phyloP scores from a whole-genome alignment of 2,797 vertebrate species.

The Eleutherodactylus coqui region DNA sequence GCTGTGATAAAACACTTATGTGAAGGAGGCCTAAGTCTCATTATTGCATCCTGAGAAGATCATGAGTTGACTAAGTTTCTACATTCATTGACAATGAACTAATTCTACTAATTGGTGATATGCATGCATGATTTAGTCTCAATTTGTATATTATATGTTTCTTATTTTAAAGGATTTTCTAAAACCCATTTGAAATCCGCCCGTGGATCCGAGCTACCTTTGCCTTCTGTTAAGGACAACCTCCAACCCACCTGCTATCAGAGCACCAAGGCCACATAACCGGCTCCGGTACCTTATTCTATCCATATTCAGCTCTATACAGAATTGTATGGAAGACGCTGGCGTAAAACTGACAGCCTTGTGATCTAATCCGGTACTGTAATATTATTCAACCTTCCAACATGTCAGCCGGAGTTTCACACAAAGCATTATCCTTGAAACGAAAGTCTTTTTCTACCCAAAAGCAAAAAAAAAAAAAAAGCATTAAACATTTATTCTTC shows the following conservation, averaged over 20 bases:
- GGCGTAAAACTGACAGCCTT: not conserved
- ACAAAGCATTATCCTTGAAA: not conserved
- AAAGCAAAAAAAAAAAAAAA: too few relatives aligned
- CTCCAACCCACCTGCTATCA: constrained; percentile 61
- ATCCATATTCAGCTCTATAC: not conserved
- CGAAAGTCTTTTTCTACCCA: not conserved
- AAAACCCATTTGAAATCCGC: constrained; percentile 60
- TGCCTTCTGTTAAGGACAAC: not conserved
- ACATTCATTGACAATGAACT: not conserved
- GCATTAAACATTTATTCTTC: not conserved
- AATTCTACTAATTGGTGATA: not conserved
- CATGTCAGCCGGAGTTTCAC: not conserved
- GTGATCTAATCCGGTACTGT: not conserved
- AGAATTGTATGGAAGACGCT: too few relatives aligned
- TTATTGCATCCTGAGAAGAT: too few relatives aligned
- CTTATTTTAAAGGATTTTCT: not conserved
- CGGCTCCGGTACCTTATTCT: constrained; percentile 40
- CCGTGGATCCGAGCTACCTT: constrained; percentile 58
- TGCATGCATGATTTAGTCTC: not conserved
- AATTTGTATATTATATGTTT: not conserved
- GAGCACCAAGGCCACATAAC: constrained; percentile 67
- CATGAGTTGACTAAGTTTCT: not conserved
- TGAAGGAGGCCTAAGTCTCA: too few relatives aligned
- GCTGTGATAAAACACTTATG: too few relatives aligned
- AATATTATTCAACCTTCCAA: not conserved